Evolutionary conservation across 2,797 vertebrate genomes (phyloP).

Genomic region (Phataginus tetradactyla): DNA sequence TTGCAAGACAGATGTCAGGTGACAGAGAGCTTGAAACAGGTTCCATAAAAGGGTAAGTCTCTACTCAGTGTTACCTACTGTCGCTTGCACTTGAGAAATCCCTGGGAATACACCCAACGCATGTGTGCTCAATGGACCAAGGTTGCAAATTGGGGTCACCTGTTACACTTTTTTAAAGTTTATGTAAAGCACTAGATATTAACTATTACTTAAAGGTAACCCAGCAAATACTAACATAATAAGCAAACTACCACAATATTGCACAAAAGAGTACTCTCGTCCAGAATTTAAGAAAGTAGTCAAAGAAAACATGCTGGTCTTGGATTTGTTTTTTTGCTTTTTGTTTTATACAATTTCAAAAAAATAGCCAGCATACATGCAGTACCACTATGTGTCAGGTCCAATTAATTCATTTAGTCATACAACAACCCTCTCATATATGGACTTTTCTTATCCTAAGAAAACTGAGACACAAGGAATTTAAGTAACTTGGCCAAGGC

Average conservation of each 20-base stretch:
- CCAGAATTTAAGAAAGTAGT: neutral
- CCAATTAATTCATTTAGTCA: neutral
- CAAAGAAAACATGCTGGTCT: neutral
- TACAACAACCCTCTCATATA: neutral
- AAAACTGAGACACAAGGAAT: slow-evolving; percentile 45
- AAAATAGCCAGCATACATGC: neutral
- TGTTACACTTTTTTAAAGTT: neutral
- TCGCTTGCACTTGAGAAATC: neutral
- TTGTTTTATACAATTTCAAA: neutral
- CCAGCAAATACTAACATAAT: neutral
- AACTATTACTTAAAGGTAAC: neutral
- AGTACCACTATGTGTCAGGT: neutral
- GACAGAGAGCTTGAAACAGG: neutral
- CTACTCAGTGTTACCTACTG: neutral
- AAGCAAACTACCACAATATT: neutral
- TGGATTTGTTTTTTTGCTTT: too few species aligned
- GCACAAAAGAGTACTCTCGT: neutral
- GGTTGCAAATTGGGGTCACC: neutral
- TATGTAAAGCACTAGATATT: neutral
- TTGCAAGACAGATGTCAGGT: neutral
- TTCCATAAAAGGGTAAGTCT: neutral
- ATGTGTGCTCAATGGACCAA: neutral
- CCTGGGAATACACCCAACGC: neutral
- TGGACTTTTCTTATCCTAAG: neutral
- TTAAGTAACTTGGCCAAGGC: neutral